Conservation (phyloP, 2,888 invertebrate genomes). For the Thecocarcelia acutangulata region DNA sequence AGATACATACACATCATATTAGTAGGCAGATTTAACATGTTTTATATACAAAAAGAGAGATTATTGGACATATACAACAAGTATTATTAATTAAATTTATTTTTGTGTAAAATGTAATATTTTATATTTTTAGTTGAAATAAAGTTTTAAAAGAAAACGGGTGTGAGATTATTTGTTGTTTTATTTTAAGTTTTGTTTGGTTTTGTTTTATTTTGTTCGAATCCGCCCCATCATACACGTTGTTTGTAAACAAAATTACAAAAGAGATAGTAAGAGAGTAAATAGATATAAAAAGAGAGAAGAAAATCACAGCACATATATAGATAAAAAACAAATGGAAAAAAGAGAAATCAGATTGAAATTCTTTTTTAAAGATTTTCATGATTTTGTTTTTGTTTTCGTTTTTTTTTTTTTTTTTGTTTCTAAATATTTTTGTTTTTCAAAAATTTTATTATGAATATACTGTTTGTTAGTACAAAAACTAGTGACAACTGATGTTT, state of each 20-base stretch:
- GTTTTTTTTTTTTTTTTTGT: conserved; percentile 21
- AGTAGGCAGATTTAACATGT: neutral
- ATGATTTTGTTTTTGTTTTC: conserved; percentile 35
- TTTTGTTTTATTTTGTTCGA: neutral
- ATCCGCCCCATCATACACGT: conserved; percentile 49
- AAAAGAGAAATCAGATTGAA: conserved; percentile 70
- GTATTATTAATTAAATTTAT: conserved; percentile 10
- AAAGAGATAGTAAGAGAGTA: conserved; percentile 40
- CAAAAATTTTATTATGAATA: conserved; percentile 37
- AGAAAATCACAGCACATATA: conserved; percentile 66
- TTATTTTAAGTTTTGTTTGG: too few species aligned
- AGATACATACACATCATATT: neutral
- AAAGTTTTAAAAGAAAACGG: conserved; percentile 26
- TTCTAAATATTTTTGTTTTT: conserved; percentile 16
- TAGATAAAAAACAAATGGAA: conserved; percentile 60
- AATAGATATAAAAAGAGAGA: conserved; percentile 53
- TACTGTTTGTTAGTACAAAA: conserved; percentile 19
- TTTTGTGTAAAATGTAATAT: conserved; percentile 1
- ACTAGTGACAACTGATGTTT: conserved; percentile 38
- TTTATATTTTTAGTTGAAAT: conserved; percentile 18
- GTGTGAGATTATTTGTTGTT: too few species aligned
- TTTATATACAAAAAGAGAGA: conserved; percentile 23
- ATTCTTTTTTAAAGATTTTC: conserved; percentile 69
- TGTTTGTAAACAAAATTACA: conserved; percentile 36
- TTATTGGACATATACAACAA: conserved; percentile 33